These are phyloP conservation scores for Spilosoma lubricipeda DNA, from an alignment of 2,888 invertebrate genomes.

Conservation along the genomic window DNA sequence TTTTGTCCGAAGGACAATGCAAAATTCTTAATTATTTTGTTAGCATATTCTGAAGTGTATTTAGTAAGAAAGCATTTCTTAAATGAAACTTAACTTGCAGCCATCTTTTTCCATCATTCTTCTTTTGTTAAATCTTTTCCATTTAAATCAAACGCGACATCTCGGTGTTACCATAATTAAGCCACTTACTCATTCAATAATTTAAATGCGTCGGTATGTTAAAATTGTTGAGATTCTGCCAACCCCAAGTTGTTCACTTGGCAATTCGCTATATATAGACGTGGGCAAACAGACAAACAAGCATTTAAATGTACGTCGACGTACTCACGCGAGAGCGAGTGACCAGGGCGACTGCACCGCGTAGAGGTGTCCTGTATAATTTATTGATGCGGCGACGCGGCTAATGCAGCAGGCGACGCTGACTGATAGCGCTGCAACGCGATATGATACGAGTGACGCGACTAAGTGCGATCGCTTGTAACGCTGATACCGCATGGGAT, in stretches of 20 bases:
- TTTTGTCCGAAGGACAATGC: not conserved
- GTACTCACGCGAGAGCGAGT: conserved; percentile 56
- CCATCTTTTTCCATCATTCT: no score
- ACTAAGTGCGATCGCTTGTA: conserved; percentile 85
- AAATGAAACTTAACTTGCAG: not conserved
- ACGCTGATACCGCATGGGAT: conserved; percentile 72
- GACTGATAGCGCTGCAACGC: conserved; percentile 81
- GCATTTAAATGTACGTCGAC: conserved; percentile 62
- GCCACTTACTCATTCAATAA: conserved; percentile 8
- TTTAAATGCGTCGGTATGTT: conserved; percentile 11
- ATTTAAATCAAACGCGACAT: conserved; percentile 1
- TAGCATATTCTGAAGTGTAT: not conserved
- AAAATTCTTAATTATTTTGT: not conserved
- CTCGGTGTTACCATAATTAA: conserved; percentile 9
- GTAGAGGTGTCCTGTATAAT: conserved; percentile 75
- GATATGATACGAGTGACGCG: conserved; percentile 81
- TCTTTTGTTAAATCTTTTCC: not conserved
- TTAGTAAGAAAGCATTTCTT: not conserved
- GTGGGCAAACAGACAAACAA: conserved; percentile 52
- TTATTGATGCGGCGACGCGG: conserved; percentile 79
- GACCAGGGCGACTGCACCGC: conserved; percentile 72
- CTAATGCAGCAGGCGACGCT: conserved; percentile 83
- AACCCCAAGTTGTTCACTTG: conserved; percentile 45
- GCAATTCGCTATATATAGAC: conserved; percentile 39
- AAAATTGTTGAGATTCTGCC: conserved; percentile 45